These are phyloP conservation scores for Agriotes lineatus DNA, from an alignment of 2,888 invertebrate genomes.

Conservation along the genomic window DNA sequence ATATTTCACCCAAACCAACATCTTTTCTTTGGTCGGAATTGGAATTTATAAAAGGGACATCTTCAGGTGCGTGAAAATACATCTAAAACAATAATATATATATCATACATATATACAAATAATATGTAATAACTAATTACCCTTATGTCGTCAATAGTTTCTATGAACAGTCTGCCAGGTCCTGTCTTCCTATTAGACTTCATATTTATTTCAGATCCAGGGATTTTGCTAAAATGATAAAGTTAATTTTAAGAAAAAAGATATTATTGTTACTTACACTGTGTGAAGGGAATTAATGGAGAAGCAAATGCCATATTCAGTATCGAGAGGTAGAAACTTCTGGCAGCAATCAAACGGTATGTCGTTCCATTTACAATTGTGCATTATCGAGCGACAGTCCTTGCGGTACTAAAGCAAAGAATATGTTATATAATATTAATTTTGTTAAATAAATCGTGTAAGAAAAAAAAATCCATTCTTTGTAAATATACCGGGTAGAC, in stretches of 20 bases:
- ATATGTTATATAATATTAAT: slow-evolving; percentile 3
- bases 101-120: background rate
- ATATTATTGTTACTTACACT: slow-evolving; percentile 58
- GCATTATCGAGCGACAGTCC: slow-evolving; percentile 71
- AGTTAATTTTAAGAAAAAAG: background rate
- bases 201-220: slow-evolving; percentile 48
- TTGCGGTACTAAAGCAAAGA: slow-evolving; percentile 55
- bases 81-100: slow-evolving; percentile 64
- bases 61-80: slow-evolving; percentile 72
- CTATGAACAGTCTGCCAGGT: slow-evolving; percentile 67
- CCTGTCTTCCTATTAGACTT: slow-evolving; percentile 67
- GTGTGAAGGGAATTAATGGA: slow-evolving; percentile 76
- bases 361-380: slow-evolving; percentile 75
- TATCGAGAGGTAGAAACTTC: slow-evolving; percentile 75
- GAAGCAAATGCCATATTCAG: slow-evolving; percentile 79
- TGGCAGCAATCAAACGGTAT: slow-evolving; percentile 77
- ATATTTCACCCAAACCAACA: slow-evolving; percentile 61
- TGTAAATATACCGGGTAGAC: too few relatives aligned
- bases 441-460: background rate
- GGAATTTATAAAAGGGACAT: slow-evolving; percentile 70
- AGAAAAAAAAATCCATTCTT: too few relatives aligned
- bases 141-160: slow-evolving; percentile 66
- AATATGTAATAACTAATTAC: too few relatives aligned
- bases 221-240: slow-evolving; percentile 35
- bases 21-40: slow-evolving; percentile 65